Evolutionary conservation across 2,797 vertebrate genomes (phyloP).

Genomic region (Leptoclinus maculatus): DNA sequence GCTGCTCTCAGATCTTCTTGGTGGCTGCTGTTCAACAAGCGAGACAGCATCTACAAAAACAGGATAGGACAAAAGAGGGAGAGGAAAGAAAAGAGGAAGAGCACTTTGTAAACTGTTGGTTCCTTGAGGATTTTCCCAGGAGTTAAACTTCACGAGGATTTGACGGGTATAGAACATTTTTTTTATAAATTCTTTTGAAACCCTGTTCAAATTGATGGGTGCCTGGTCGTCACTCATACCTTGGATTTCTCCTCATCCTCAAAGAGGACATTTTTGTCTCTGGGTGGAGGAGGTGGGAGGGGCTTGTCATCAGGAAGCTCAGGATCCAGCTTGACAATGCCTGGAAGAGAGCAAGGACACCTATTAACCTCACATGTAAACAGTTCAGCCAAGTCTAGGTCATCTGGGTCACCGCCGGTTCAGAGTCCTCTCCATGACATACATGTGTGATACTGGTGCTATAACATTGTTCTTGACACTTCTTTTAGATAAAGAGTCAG

Average conservation of each 20-base stretch:
- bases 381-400: not conserved
- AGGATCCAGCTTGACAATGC: slow-evolving; percentile 96
- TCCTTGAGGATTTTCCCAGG: slow-evolving; percentile 6
- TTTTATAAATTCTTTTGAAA: not conserved
- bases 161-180: not conserved
- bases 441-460: not conserved
- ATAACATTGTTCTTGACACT: not conserved
- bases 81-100: slow-evolving; percentile 51
- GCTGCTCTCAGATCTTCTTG: slow-evolving; percentile 96
- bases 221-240: slow-evolving; percentile 75
- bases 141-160: not conserved
- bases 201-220: not conserved
- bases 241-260: slow-evolving; percentile 99
- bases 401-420: not conserved
- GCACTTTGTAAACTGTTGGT: slow-evolving; percentile 33
- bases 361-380: slow-evolving; percentile 23
- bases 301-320: slow-evolving; percentile 88
- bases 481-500: not conserved
- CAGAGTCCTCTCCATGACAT: not conserved
- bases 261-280: slow-evolving; percentile 92
- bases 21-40: slow-evolving; percentile 94
- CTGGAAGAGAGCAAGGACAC: slow-evolving; percentile 80
- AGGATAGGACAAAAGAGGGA: slow-evolving; percentile 40
- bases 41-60: slow-evolving; percentile 90
- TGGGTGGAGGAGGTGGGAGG: slow-evolving; percentile 87